A percentile compares a stretch with the other conserved stretches of the same genome.
Conservation (phyloP, 2,888 invertebrate genomes). For the Heliothis peltigera region DNA sequence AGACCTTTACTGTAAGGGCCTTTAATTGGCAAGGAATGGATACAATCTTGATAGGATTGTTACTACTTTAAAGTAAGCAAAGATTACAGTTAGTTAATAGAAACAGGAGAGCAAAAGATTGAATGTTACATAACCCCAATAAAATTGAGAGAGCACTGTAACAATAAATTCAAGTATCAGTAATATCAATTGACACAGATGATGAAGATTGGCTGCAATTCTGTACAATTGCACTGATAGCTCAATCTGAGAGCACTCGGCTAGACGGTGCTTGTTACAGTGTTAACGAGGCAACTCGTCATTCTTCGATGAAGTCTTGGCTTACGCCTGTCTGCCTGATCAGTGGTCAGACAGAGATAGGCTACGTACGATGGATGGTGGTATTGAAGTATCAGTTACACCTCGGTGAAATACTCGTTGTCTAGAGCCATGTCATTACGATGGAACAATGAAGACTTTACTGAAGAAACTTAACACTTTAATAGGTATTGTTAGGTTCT, state of each 20-base stretch:
- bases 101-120: conserved; percentile 15
- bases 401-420: conserved; percentile 27
- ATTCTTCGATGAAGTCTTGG: conserved; percentile 53
- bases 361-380: conserved; percentile 52
- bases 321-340: conserved; percentile 61
- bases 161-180: conserved; percentile 56
- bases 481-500: background rate
- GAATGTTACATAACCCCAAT: conserved; percentile 34
- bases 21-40: background rate
- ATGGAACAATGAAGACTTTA: conserved; percentile 2
- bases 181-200: conserved; percentile 54
- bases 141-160: conserved; percentile 45
- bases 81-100: conserved; percentile 12
- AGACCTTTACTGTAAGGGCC: background rate
- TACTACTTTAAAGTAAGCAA: background rate
- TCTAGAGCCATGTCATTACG: conserved; percentile 2
- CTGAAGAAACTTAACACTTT: conserved; percentile 2
- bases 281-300: conserved; percentile 40
- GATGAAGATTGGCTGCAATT: conserved; percentile 55
- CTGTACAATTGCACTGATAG: conserved; percentile 53
- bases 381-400: conserved; percentile 45
- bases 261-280: conserved; percentile 36
- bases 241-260: conserved; percentile 36
- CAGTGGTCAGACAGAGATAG: conserved; percentile 38
- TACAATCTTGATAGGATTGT: background rate